Base-by-base conservation (phyloP, 2,888 invertebrate species). In the Eupithecia subfuscata region DNA sequence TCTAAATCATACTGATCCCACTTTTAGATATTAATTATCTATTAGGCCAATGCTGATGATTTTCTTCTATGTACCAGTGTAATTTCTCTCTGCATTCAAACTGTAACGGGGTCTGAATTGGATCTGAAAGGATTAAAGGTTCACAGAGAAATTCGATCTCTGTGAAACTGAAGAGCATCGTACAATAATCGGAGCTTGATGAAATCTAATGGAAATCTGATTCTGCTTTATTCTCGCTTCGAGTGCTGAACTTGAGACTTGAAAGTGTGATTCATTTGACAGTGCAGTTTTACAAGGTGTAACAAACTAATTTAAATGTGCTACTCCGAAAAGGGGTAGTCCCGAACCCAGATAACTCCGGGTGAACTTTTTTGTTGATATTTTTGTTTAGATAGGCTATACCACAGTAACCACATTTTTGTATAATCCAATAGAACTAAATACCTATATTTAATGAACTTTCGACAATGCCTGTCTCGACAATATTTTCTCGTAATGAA, bases 191-290 rank as follows among this genome's bases (percentile, higher is more conserved):
- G 78, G 73, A 80, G 81, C 78, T 79, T 84, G 85, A 89, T 88
- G 87, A 89, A 88, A 91, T 86, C 86, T 86, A 85, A 80, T 79
- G 88, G 92, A 87, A 92, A 92, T 88, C 77, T 77, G 89, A 92
- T 87, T 85, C 82, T 79, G 82, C 80, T 84, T 83, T 80, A 79
- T 63, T 43, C 64, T 30, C 43, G 45, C 65, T 85, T 85, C 84
- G 87, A 90, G 89, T 88, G 25, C 22, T 1, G 11, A 43, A n/a
- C 63, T 63, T 43, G 64, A 64, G 63, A 63, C 30, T 63, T 30
- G 30, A 63, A 63, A 34, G 16, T 16, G 18, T 64, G 34, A 18
- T 64, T 34, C 16, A 64, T 56, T 56, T 52, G n/a, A n/a, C n/a
- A 1, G 4, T 25, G n/a, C n/a, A n/a, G n/a, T 37, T 37, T 37